phyloP scores from a whole-genome alignment of 2,888 invertebrate genomes.

The Chloromyia formosa region DNA sequence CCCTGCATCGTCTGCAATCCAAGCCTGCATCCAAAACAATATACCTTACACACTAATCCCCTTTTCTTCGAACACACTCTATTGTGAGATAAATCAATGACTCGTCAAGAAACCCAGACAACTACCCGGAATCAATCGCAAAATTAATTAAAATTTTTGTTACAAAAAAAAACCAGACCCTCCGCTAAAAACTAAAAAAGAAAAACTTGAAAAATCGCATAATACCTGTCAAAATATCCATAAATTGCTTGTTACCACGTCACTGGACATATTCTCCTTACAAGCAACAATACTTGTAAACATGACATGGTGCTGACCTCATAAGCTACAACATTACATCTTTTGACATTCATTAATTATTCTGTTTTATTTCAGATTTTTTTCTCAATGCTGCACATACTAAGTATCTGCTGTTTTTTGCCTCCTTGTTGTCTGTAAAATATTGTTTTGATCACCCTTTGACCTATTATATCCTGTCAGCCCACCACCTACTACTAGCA shows the following conservation, averaged over 20 bases:
- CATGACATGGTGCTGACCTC: slow-evolving; percentile 29
- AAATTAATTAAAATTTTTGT: not conserved
- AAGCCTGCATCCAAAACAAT: too few species aligned
- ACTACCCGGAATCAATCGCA: not conserved
- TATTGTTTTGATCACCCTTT: slow-evolving; percentile 38
- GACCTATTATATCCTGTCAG: slow-evolving; percentile 39
- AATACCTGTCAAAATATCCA: slow-evolving; percentile 14
- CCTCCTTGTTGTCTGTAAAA: not conserved
- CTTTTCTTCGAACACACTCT: too few species aligned
- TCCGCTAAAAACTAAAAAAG: not conserved
- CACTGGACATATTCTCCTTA: not conserved
- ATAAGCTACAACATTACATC: slow-evolving; percentile 29
- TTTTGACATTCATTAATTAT: slow-evolving; percentile 36
- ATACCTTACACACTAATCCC: too few species aligned
- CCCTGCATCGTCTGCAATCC: too few species aligned
- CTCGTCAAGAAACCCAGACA: not conserved
- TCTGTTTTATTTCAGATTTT: slow-evolving; percentile 17
- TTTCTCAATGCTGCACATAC: too few species aligned
- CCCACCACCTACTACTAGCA: not conserved
- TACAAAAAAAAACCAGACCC: too few species aligned
- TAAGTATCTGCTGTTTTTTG: too few species aligned
- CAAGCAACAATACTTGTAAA: slow-evolving; percentile 21
- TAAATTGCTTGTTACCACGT: slow-evolving; percentile 19
- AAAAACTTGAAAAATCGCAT: slow-evolving; percentile 10
- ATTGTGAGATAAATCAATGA: too few species aligned